Evolutionary conservation across 1,140 invertebrate species (phyloP), one percentile per base, ranked within the genome.

Genomic region (Drosophila watanabei): DNA sequence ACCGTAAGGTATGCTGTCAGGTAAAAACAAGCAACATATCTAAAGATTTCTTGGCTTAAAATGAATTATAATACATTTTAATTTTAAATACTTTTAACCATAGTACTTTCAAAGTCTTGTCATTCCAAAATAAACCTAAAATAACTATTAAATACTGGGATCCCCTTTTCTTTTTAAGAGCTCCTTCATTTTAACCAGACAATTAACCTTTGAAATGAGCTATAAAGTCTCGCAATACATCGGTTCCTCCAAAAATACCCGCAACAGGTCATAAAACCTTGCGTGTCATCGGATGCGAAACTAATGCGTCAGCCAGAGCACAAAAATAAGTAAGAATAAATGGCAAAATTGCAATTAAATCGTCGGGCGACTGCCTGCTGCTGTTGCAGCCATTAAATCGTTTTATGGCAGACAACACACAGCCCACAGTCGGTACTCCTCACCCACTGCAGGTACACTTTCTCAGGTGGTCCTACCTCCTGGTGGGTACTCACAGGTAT

Each of bases 311-410:
- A 61, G 68, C 7, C 70, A 37, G 56, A 20, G n/a, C 52, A 41
- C 24, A 16, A 32, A 41, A 24, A 46, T 57, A 46, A 32, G 32
- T 39, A 56, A 32, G 69, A 75, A 45, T 61, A 61, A 52, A 18
- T 41, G 45, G 24, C 52, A 32, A 60, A 60, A 75, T 32, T 61
- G 69, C 46, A 73, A 18, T 75, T 61, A 73, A 73, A 73, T 61
- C 4, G 46, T 20, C 46, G 30, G 71, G 39, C 49, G 14, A 14
- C 35, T 33, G 32, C n/a, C 49, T 51, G 49, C 35, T 57, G 54
- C 52, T 37, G 64, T 28, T 68, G 61, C 65, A 68, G 69, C 18
- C 52, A 73, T 73, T 61, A 73, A 75, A 75, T 61, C 70, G 54
- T 45, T 75, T 75, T 75, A 75, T 75, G 56, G 37, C 18, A 10